Evolutionary conservation across 2,113 vertebrate genomes (phyloP).

Genomic region (Pagrus major): DNA sequence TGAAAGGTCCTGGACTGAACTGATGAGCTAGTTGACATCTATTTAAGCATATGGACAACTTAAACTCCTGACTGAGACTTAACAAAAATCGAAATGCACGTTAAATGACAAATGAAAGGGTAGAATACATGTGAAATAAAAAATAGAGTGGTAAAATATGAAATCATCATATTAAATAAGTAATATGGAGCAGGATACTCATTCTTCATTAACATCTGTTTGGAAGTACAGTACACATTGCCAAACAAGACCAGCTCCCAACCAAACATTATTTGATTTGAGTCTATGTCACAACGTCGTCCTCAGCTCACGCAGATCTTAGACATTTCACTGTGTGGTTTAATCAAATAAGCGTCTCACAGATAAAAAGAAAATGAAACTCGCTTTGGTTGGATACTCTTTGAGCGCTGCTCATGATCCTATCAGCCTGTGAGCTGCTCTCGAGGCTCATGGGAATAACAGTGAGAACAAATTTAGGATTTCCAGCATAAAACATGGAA

Average conservation of each 20-base stretch:
- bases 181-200: neutral
- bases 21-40: neutral
- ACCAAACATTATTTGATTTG: neutral
- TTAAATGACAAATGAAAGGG: too few species aligned
- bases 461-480: conserved; percentile 27
- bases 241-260: neutral
- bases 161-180: too few species aligned
- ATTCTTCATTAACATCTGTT: neutral
- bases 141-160: too few species aligned
- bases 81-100: neutral
- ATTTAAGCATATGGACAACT: neutral
- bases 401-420: conserved; percentile 15
- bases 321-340: conserved; percentile 19
- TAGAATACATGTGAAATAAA: too few species aligned
- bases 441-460: conserved; percentile 20
- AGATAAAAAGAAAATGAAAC: conserved; percentile 33
- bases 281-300: neutral
- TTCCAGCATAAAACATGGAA: conserved; percentile 23
- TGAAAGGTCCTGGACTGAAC: neutral
- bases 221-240: neutral
- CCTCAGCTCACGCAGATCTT: conserved; percentile 2
- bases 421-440: conserved; percentile 11
- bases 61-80: neutral
- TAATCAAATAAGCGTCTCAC: conserved; percentile 23
- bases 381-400: conserved; percentile 2